Evolutionary conservation across 2,797 vertebrate genomes (phyloP), one percentile per base, ranked within the genome.

Genomic region (Lophotriccus pileatus): DNA sequence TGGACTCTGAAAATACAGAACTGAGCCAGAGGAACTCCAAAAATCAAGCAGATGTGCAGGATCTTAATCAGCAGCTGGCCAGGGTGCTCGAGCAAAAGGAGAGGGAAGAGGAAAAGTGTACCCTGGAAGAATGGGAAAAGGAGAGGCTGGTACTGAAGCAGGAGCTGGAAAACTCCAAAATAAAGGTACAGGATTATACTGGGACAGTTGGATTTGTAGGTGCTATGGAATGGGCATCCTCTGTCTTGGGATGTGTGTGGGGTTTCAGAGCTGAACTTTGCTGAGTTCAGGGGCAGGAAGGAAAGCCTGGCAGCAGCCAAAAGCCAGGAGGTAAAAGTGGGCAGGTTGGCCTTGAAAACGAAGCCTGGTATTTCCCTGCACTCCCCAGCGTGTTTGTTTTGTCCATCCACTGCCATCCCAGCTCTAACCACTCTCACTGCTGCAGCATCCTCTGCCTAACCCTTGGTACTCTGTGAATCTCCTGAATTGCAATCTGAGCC

Each of bases 1-100:
- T 99, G 47, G 98, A 98, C 88, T 97, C 98, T 10, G 98, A 99
- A 89, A 99, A 99, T 5, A 97, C 84, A 32, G 90, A 97, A 66
- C 98, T 99, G 39, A 97, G 96, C 37, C 98, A 98, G 95, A 98
- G 97, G 94, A 99, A 98, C 66, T 94, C 96, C 84, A 98, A 98
- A 90, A 98, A 96, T 41, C 94, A 98, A 30, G 97, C 98, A 13
- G 98, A 98, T 23, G 49, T 98, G 72, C 97, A 98, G 90, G 97
- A 98, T 68, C 98, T 99, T 7, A 98, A 96, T 18, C 98, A 98
- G 62, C 98, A 98, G 93, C 96, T 99, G 94, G 93, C 96, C 20
- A 98, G 97, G 72, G 95, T 98, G 86, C 97, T 97, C 2, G 80
- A 95, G 86, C 98, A 98, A n/a, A 97, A 95, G 41, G 96, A 98